Evolutionary conservation across 2,888 invertebrate species (phyloP).

Genomic region (Ectemnius cavifrons): DNA sequence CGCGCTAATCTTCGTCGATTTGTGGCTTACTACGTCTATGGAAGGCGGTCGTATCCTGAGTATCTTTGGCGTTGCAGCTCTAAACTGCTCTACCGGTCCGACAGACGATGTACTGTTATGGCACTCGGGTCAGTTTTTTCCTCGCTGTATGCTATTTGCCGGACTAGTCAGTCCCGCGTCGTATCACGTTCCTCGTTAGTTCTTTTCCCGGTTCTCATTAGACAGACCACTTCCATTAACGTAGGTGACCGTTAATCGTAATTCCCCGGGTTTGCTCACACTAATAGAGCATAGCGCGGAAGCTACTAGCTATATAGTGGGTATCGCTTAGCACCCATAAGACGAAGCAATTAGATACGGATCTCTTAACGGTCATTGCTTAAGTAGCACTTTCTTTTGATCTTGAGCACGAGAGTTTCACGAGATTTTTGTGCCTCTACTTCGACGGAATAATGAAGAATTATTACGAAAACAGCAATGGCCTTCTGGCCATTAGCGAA

Average conservation of each 20-base stretch:
- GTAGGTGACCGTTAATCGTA: conserved; percentile 5
- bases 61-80: not conserved
- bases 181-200: conserved; percentile 10
- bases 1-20: too few species aligned
- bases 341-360: too few species aligned
- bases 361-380: not conserved
- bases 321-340: too few species aligned
- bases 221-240: not conserved
- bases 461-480: too few species aligned
- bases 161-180: conserved; percentile 25
- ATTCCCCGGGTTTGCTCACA: not conserved
- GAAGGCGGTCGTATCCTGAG: not conserved
- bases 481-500: too few species aligned
- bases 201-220: not conserved
- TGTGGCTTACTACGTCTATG: not conserved
- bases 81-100: conserved; percentile 1
- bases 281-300: not conserved
- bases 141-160: not conserved
- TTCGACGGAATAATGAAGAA: too few species aligned
- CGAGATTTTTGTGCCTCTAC: too few species aligned
- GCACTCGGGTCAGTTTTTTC: conserved; percentile 30
- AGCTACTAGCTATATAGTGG: too few species aligned
- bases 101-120: conserved; percentile 39
- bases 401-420: too few species aligned
- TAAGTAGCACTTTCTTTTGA: too few species aligned